Base-by-base conservation (phyloP, 1,140 invertebrate species). In the Zaprionus nigranus region DNA sequence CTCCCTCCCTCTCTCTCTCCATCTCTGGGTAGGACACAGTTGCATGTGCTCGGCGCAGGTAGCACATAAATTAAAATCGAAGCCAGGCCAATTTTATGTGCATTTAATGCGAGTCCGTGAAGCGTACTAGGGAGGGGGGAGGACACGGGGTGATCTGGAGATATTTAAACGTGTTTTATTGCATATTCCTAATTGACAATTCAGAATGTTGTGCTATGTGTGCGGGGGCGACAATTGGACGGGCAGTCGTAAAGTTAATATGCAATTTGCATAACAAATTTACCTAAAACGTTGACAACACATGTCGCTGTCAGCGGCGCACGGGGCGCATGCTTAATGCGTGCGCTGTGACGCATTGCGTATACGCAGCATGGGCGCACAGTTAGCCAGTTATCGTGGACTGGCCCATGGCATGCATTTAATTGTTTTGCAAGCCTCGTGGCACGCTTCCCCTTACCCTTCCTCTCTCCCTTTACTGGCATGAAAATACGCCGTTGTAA, bases 191-290 rank as follows among this genome's bases (percentile, higher is more conserved):
- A 86, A 86, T 86, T 87, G 84, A 84, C 84, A 87, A 83, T 87
- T 83, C 65, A 73, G 76, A 85, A 82, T 88, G 84, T 84, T 81
- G 51, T 36, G 64, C 38, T n/a, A n/a, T n/a, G 13, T 7, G 40
- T 7, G 40, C 7, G n/a, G 2, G 40, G 43, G 49, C 61, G 77
- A 78, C 80, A 78, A 63, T 56, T 65, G 75, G 66, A 72, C 64
- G 28, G 58, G 53, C 54, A 74, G 87, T 71, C 83, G 84, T 88
- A 91, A 91, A 91, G 88, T 82, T 91, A 91, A 91, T 91, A 88
- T 83, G 83, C 78, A 91, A 91, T 91, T 91, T 91, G 87, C 87
- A 91, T 91, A 88, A 91, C 83, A 91, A 91, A 91, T 91, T 91
- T 67, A 73, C 69, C 74, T 87, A 90, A 81, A 90, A 87, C 78